Evolutionary conservation across 2,113 vertebrate genomes (phyloP).

Genomic region (Actenoides hombroni): DNA sequence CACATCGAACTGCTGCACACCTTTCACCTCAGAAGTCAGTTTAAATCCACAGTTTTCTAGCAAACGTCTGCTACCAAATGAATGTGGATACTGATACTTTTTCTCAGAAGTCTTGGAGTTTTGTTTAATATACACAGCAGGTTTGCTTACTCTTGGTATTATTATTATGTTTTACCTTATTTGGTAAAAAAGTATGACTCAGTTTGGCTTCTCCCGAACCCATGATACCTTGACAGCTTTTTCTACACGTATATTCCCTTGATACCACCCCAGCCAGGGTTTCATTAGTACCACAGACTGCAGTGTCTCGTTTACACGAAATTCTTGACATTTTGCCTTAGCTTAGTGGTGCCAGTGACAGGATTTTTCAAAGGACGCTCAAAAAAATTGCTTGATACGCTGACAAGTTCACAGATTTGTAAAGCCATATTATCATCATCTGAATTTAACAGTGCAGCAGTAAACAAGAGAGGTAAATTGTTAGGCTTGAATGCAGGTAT

Average conservation of each 20-base stretch:
- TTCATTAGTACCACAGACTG: neutral
- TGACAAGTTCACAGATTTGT: neutral
- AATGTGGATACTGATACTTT: neutral
- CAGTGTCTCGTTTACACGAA: neutral
- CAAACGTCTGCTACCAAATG: neutral
- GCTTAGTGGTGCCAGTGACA: neutral
- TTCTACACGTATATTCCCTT: neutral
- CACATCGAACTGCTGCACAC: rapidly evolving
- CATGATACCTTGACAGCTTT: neutral
- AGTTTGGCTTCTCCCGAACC: neutral
- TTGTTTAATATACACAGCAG: neutral
- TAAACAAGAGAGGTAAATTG: neutral
- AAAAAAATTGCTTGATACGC: neutral
- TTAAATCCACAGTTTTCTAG: neutral
- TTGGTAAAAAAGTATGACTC: neutral
- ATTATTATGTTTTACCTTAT: neutral
- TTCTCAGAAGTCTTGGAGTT: neutral
- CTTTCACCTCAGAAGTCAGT: neutral
- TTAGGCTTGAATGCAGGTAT: neutral
- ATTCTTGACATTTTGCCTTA: neutral
- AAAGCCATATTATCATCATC: neutral
- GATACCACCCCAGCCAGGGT: neutral
- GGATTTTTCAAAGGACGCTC: constrained; percentile 14
- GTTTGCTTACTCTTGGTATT: neutral
- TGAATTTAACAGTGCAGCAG: neutral